phyloP scores from a whole-genome alignment of 2,113 vertebrate species.

The Spermophilus dauricus region DNA sequence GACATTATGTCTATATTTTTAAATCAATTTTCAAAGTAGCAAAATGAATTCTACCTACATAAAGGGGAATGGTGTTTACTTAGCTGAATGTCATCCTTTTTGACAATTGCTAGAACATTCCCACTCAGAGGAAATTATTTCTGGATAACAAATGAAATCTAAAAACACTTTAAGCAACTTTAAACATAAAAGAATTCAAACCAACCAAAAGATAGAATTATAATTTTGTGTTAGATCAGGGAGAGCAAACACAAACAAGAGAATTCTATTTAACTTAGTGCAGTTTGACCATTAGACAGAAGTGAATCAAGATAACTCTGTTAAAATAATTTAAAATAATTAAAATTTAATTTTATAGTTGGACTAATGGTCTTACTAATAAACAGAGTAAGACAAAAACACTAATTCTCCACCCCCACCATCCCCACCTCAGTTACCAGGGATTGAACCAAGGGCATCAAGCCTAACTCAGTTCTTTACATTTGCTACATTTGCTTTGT shows the following conservation, averaged over 20 bases:
- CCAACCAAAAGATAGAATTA: neutral
- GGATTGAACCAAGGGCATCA: no score
- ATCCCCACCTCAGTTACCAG: no score
- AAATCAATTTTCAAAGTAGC: neutral
- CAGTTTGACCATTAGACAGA: neutral
- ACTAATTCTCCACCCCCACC: neutral
- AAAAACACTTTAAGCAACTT: neutral
- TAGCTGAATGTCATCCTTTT: neutral
- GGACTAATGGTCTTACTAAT: neutral
- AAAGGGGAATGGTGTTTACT: neutral
- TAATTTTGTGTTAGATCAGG: neutral
- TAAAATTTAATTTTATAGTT: conserved; percentile 33
- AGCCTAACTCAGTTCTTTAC: neutral
- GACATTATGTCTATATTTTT: neutral
- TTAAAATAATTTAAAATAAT: conserved; percentile 35
- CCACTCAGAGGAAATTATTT: neutral
- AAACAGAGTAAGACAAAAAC: neutral
- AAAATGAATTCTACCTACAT: neutral
- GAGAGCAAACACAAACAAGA: neutral
- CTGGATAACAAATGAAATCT: neutral
- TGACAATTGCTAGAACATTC: neutral
- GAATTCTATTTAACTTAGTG: neutral
- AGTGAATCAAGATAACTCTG: conserved; percentile 48
- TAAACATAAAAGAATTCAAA: neutral
- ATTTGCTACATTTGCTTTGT: neutral